A percentile compares a stretch with the other conserved stretches of the same genome.
phyloP scores from a whole-genome alignment of 1,140 invertebrate species.

The Aphidius gifuensis region DNA sequence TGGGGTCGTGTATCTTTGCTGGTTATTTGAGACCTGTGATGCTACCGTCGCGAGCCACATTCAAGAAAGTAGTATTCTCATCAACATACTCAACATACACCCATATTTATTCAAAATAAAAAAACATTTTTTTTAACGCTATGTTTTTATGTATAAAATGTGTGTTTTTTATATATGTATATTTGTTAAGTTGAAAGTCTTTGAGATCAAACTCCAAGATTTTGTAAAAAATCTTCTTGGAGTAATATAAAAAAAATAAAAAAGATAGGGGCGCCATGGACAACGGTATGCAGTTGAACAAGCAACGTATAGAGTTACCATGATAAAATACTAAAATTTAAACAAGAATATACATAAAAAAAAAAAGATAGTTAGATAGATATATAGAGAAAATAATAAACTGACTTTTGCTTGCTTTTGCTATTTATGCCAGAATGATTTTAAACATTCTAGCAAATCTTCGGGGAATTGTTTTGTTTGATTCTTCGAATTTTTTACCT shows the following conservation, averaged over 20 bases:
- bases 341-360: no score
- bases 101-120: no score
- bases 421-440: constrained; percentile 24
- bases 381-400: no score
- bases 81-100: no score
- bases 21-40: constrained; percentile 46
- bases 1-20: constrained; percentile 43
- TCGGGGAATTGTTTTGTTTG: constrained; percentile 21
- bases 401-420: constrained; percentile 21
- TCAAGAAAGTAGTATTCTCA: constrained; percentile 5
- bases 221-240: constrained; percentile 38
- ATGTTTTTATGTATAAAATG: constrained; percentile 26
- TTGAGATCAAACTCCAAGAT: constrained; percentile 48
- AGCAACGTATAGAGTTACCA: constrained; percentile 47
- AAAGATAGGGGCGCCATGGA: constrained; percentile 48
- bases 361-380: no score
- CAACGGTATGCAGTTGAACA: constrained; percentile 32
- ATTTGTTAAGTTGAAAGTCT: not conserved
- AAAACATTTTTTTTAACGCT: no score
- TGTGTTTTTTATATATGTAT: constrained; percentile 11
- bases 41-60: constrained; percentile 46
- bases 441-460: constrained; percentile 24
- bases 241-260: constrained; percentile 27
- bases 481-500: constrained; percentile 20
- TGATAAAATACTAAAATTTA: constrained; percentile 3